Evolutionary conservation across 2,797 vertebrate species (phyloP), one percentile per base, ranked within the genome.

Genomic region (Hippopotamyrus pictus): DNA sequence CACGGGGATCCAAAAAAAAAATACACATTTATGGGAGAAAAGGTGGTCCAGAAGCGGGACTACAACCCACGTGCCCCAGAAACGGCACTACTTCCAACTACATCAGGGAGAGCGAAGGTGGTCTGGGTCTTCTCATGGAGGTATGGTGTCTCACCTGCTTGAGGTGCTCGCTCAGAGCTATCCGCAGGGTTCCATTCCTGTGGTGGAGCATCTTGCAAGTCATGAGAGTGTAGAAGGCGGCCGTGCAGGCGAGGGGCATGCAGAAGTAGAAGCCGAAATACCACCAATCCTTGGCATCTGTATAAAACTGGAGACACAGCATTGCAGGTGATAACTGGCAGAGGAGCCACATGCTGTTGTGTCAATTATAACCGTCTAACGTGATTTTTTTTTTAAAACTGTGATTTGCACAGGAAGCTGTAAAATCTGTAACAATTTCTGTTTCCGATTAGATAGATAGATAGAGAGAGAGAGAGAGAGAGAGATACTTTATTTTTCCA

Each of bases 231-330:
- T 99, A 99, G 93, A 99, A 99, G 91, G 98, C 89, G 0, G 96
- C 98, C 0, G 98, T 99, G 93, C 98, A 99, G 14, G 93, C 94
- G 91, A 99, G 94, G 0, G 99, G 99, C 85, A 99, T 95, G 62
- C 97, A 98, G 92, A 99, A 99, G 92, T 99, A 99, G 94, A 98
- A 98, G 53, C 97, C 97, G 44, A 99, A 99, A 54, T 99, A 93
- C 99, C 99, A 99, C 98, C 98, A 99, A 91, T 98, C 98, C 93
- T 99, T 99, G 50, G 92, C 95, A 0, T 96, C n/a, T 88, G 87
- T 95, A 88, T 99, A 99, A 91, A 96, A 96, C 99, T 99, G 91
- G 5, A 89, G 51, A 89, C 37, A 90, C 37, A 7, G 37, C 29
- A 19, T 37, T 17, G 44, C 17, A 44, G 12, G 69, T 7, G 29